Conservation (phyloP, 2,797 vertebrate species). For the Tenualosa thibaudeaui region DNA sequence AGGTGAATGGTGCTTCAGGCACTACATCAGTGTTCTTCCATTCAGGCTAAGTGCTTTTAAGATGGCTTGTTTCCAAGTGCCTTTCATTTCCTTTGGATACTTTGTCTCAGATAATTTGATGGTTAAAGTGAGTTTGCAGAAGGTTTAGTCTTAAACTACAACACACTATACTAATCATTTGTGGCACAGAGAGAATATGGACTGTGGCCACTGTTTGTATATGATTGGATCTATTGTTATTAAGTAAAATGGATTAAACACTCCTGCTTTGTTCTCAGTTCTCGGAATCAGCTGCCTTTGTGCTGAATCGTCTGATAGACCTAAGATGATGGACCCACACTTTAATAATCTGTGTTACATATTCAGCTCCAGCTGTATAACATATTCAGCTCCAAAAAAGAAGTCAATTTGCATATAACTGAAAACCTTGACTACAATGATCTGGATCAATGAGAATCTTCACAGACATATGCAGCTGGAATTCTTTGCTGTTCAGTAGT, state of each 20-base stretch:
- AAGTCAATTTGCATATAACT: too few species aligned
- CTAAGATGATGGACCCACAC: background rate
- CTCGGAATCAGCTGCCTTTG: background rate
- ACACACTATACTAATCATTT: conserved; percentile 33
- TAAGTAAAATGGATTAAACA: background rate
- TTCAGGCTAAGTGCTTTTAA: conserved; percentile 38
- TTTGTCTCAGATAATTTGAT: conserved; percentile 44
- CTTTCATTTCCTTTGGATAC: conserved; percentile 22
- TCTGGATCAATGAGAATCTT: background rate
- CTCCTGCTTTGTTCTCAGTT: background rate
- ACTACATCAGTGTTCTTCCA: conserved; percentile 11
- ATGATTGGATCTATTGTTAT: background rate
- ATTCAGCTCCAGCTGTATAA: too few species aligned
- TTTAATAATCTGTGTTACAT: background rate
- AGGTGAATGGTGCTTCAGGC: background rate
- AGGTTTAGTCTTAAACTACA: conserved; percentile 27
- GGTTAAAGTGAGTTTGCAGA: conserved; percentile 36
- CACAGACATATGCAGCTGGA: background rate
- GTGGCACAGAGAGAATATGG: background rate
- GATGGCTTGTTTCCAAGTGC: conserved; percentile 36
- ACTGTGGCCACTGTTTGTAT: background rate
- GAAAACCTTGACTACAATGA: too few species aligned
- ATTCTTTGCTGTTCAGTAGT: too few species aligned
- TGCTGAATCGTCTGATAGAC: background rate
- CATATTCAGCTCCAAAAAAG: too few species aligned